Evolutionary conservation across 2,888 invertebrate genomes (phyloP), one percentile per base, ranked within the genome.

Genomic region (Dynastes tityus): DNA sequence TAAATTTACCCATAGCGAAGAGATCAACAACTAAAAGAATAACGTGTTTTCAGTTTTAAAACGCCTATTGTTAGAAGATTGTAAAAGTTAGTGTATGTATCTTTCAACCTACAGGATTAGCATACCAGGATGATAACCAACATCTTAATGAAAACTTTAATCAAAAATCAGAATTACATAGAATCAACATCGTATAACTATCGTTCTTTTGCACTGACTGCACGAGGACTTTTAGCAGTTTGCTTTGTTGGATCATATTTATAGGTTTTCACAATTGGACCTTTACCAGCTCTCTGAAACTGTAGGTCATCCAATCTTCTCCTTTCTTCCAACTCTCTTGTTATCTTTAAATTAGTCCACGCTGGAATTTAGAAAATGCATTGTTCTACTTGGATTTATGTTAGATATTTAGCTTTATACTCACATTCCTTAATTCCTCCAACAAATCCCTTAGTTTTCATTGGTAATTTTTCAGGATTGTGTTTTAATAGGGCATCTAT

Each of bases 201-300:
- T 86, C 91, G 90, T 83, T 91, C 88, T 87, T 92, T 92, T n/a
- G 91, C 90, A 87, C 91, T 88, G 37, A 92, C 85, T 83, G 89
- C 88, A 78, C 89, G 84, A 80, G 90, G 82, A 55, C 84, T 76
- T 83, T 79, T 79, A 78, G 81, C 80, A 49, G 71, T 81, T 74
- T 88, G 86, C 84, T 93, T 93, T 71, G 94, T 94, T 1, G 98
- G 97, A 88, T 98, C 95, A 87, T 92, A 94, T 88, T 95, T 94
- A 86, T 92, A 98, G 0, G 98, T 98, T 89, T 96, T 97, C 53
- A 94, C 92, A 64, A 98, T 85, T 0, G 98, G 96, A 0, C 96
- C 97, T 86, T 93, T 93, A 11, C 97, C 98, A 0, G 97, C 97
- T 87, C 92, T 92, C 79, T 93, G 92, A 86, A 98, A 98, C 76